phyloP scores from a whole-genome alignment of 2,113 vertebrate species.

The Siphamia tubifer region DNA sequence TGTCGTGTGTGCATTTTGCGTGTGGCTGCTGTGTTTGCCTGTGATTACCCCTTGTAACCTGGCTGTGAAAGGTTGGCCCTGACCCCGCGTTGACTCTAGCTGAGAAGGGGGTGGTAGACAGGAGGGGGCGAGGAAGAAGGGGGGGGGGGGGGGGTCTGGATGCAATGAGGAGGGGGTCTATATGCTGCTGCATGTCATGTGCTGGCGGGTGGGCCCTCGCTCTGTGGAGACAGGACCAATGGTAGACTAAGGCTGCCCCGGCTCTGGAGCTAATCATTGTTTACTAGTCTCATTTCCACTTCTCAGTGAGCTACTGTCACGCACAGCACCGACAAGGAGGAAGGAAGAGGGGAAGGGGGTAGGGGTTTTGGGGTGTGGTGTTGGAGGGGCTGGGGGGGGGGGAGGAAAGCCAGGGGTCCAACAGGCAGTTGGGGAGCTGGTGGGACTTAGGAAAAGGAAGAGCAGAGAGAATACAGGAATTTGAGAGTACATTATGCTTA shows the following conservation, averaged over 20 bases:
- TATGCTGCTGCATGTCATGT: constrained; percentile 46
- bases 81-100: constrained; percentile 77
- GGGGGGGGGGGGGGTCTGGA: background rate
- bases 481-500: constrained; percentile 10
- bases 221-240: constrained; percentile 69
- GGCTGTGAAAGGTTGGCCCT: constrained; percentile 80
- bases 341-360: constrained; percentile 43
- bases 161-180: constrained; percentile 3
- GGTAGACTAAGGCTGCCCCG: constrained; percentile 61
- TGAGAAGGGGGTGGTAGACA: constrained; percentile 8
- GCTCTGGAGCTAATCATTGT: constrained; percentile 86
- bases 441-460: constrained; percentile 41
- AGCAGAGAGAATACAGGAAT: constrained; percentile 22
- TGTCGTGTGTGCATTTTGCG: constrained; percentile 73
- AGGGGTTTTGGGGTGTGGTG: constrained; percentile 5
- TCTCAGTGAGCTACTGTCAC: constrained; percentile 86
- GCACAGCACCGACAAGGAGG: constrained; percentile 75
- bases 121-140: background rate
- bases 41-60: constrained; percentile 79
- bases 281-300: constrained; percentile 87
- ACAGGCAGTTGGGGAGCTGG: constrained; percentile 58
- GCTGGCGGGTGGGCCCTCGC: constrained; percentile 59
- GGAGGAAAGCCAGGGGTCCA: constrained; percentile 52
- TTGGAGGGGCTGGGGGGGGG: background rate
- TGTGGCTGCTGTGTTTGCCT: constrained; percentile 83